Percentiles rank a stretch among this genome's conserved stretches.
Conservation (phyloP, 2,113 vertebrate species). For the Python bivittatus region DNA sequence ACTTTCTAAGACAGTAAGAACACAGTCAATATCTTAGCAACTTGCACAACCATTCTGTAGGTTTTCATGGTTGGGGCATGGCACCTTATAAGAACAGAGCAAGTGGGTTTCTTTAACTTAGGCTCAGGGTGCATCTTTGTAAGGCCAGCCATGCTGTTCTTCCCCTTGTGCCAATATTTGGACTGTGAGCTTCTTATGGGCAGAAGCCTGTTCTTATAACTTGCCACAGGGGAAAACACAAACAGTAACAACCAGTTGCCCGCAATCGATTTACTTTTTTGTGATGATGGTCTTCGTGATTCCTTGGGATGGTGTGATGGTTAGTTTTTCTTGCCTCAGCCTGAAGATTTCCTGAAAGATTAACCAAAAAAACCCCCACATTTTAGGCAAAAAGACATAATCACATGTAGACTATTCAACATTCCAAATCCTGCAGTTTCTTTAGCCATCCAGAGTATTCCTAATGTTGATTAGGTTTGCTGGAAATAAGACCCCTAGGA, state of each 20-base stretch:
- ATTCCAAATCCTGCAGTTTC: not conserved
- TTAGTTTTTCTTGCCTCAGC: slow-evolving; percentile 75
- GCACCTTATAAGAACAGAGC: too few species aligned
- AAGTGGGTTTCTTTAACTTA: too few species aligned
- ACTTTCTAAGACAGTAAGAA: too few species aligned
- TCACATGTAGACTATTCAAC: not conserved
- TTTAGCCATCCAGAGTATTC: not conserved
- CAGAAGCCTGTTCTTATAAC: too few species aligned
- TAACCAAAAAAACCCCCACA: not conserved
- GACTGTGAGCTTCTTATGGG: too few species aligned
- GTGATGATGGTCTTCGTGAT: slow-evolving; percentile 85
- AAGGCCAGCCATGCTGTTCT: too few species aligned
- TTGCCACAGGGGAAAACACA: too few species aligned
- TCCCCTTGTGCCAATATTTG: too few species aligned
- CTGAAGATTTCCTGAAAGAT: slow-evolving; percentile 82
- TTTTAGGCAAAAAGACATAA: not conserved
- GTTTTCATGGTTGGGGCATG: too few species aligned
- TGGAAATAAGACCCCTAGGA: not conserved
- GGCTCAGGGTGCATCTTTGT: too few species aligned
- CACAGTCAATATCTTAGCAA: too few species aligned
- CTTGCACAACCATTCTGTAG: too few species aligned
- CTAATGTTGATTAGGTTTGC: not conserved
- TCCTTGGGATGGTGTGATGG: slow-evolving; percentile 70
- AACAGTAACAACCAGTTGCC: not conserved
- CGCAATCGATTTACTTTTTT: slow-evolving; percentile 77